Percentiles rank a stretch among this genome's conserved stretches.
Conservation (phyloP, 2,797 vertebrate species). For the Halcyon leucocephala region DNA sequence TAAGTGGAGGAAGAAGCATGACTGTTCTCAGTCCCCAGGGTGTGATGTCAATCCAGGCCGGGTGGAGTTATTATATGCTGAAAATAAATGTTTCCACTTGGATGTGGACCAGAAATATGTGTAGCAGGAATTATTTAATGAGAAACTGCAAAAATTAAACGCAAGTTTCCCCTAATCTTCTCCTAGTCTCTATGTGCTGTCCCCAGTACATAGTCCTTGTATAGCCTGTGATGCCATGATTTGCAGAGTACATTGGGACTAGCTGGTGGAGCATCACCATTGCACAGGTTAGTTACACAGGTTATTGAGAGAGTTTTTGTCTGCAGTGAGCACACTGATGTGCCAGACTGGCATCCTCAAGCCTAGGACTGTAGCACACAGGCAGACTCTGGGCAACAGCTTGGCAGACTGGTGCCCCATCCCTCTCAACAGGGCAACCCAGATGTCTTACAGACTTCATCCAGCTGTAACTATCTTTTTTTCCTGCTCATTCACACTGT, state of each 20-base stretch:
- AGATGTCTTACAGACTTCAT: not conserved
- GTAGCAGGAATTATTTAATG: not conserved
- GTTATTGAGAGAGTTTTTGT: not conserved
- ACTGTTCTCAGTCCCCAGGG: not conserved
- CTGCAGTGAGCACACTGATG: not conserved
- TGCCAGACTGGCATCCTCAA: not conserved
- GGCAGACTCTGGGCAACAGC: not conserved
- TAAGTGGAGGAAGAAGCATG: not conserved
- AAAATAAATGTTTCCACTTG: not conserved
- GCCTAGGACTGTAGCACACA: not conserved
- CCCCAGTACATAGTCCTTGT: fast-evolving
- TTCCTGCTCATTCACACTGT: not conserved
- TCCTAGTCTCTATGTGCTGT: not conserved
- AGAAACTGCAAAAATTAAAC: not conserved
- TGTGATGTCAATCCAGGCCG: not conserved
- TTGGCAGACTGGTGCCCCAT: not conserved
- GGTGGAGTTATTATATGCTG: not conserved
- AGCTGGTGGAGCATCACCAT: not conserved
- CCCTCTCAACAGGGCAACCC: not conserved
- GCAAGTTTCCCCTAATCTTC: not conserved
- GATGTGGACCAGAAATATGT: not conserved
- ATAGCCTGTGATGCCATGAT: not conserved
- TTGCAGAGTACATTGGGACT: not conserved
- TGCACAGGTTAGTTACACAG: not conserved
- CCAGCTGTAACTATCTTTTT: not conserved